Evolutionary conservation across 2,113 vertebrate species (phyloP).

Genomic region (Thymallus thymallus): DNA sequence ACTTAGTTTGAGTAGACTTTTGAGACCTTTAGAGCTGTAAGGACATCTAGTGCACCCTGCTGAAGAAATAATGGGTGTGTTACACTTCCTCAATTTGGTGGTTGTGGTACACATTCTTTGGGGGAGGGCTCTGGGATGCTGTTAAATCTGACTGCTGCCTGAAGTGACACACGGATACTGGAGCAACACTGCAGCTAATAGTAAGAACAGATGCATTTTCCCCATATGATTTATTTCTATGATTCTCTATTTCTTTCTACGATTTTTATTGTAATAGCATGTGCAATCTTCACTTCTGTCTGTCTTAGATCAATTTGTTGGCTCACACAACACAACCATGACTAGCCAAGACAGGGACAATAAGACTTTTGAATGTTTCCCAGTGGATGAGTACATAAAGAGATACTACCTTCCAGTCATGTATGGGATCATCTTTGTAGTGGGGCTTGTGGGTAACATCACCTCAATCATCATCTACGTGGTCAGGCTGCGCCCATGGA

Average conservation of each 20-base stretch:
- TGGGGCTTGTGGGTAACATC: constrained; percentile 47
- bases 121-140: constrained; percentile 18
- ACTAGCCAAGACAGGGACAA: not conserved
- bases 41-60: not conserved
- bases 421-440: constrained; percentile 46
- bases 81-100: not conserved
- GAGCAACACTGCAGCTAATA: not conserved
- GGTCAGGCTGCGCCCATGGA: constrained; percentile 48
- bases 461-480: constrained; percentile 43
- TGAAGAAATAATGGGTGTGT: not conserved
- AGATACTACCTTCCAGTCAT: constrained; percentile 45
- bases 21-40: not conserved
- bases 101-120: not conserved
- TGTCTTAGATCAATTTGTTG: not conserved
- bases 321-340: not conserved
- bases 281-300: not conserved
- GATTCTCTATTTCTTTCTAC: too few relatives aligned
- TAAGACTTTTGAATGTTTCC: constrained; percentile 6
- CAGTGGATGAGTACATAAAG: constrained; percentile 24
- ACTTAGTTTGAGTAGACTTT: not conserved
- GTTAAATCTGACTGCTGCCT: not conserved
- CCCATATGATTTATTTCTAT: not conserved
- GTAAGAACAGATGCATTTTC: not conserved
- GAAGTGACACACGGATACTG: not conserved
- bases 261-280: too few relatives aligned